Conservation (phyloP, 2,888 invertebrate genomes). For the Kryphioiulus occultus region DNA sequence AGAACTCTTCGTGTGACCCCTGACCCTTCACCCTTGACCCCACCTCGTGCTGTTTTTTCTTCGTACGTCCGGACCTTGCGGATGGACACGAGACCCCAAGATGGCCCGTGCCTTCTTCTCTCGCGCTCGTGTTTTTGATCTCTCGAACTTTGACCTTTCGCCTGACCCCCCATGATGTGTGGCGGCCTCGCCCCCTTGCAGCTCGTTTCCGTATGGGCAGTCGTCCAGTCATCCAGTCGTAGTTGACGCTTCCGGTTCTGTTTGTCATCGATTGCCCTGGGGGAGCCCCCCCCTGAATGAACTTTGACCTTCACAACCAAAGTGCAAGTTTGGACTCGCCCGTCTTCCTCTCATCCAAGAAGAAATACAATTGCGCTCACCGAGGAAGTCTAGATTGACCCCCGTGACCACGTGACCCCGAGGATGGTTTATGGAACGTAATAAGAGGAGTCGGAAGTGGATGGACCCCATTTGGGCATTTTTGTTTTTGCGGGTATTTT, state of each 20-base stretch:
- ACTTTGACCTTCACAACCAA: neutral
- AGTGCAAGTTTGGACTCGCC: slow-evolving; percentile 20
- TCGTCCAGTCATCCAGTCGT: neutral
- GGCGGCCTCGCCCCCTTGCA: neutral
- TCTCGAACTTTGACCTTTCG: neutral
- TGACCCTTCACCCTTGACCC: neutral
- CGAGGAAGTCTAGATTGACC: neutral
- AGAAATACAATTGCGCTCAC: slow-evolving; percentile 3
- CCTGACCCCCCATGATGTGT: neutral
- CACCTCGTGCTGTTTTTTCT: neutral
- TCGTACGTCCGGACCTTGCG: neutral
- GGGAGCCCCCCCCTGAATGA: neutral
- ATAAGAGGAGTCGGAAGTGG: neutral
- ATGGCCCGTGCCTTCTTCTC: slow-evolving; percentile 28
- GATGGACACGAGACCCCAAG: neutral
- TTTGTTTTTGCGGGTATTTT: neutral
- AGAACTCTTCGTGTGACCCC: neutral
- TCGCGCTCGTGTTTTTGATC: slow-evolving; percentile 10
- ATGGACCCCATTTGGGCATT: neutral
- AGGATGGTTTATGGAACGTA: neutral
- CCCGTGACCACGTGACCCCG: neutral
- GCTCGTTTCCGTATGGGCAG: too few species aligned
- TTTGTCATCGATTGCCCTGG: neutral
- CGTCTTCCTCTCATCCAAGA: slow-evolving; percentile 24
- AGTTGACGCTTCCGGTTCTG: neutral